Base-by-base conservation (phyloP, 2,888 invertebrate species). In the Epinotia ramella region DNA sequence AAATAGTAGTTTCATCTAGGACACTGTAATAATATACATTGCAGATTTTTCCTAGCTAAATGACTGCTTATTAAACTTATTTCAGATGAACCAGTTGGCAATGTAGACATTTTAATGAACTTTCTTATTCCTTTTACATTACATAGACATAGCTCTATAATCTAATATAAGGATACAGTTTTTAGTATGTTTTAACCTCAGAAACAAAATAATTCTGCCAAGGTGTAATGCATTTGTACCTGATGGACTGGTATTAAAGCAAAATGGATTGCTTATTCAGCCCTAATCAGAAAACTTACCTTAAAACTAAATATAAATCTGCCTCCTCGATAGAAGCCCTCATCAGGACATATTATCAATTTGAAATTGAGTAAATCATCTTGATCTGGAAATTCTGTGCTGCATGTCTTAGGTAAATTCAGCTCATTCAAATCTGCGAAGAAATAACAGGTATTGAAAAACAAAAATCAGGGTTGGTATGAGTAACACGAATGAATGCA, bases 301-400 rank as follows among this genome's bases (percentile, higher is more conserved):
- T 98, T 98, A 95, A 99, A 99, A 95, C 98, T 99, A 95, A 99
- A 99, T 84, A 97, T 96, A 94, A 99, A 99, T 89, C 97, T 95
- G 77, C 99, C 99, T 82, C 97, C 97, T 95, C 97, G 96, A 91
- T 99, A 99, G 92, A 98, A 99, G 72, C 99, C 99, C 96, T 99
- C 99, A 95, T 99, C 99, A 77, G 99, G 99, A 87, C 97, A 98
- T 89, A 99, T 99, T 80, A 98, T 97, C 88, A 99, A 95, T 95
- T 99, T 99, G 93, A 99, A 99, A 93, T 97, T 98, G 84, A 99
- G 96, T 89, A 99, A 95, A 94, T 99, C 99, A 95, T 99, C 99
- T 79, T 97, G 97, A 92, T 99, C 99, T 79, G 99, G 98, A 91
- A 99, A 99, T 88, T 99, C 99, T 89, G 98, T 98, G 86, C 96